These are phyloP conservation scores for Melolontha melolontha DNA, from an alignment of 2,888 invertebrate genomes.

Conservation along the genomic window DNA sequence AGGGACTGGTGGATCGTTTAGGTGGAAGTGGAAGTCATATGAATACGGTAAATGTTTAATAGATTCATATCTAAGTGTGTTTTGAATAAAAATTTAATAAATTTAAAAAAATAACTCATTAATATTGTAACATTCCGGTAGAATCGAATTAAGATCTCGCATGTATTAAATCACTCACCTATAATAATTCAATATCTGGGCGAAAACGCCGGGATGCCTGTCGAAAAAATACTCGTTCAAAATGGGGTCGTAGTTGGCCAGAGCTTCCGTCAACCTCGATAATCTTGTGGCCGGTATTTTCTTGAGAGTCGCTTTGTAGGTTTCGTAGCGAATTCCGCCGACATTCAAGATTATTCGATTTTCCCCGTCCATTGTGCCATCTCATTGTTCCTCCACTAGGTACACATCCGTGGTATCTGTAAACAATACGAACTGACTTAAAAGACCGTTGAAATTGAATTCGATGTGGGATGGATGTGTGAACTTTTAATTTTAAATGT, in stretches of 20 bases:
- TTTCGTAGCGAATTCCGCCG: conserved; percentile 86
- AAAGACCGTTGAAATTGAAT: too few species aligned
- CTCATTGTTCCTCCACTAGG: conserved; percentile 7
- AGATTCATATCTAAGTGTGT: too few species aligned
- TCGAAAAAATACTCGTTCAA: conserved; percentile 91
- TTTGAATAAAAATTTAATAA: too few species aligned
- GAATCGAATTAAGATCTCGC: background rate
- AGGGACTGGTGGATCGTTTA: too few species aligned
- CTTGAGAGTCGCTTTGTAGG: conserved; percentile 85
- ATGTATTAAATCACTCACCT: conserved; percentile 65
- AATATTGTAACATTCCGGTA: too few species aligned
- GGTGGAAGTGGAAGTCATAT: too few species aligned
- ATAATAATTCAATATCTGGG: conserved; percentile 90
- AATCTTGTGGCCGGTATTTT: conserved; percentile 90
- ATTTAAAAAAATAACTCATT: too few species aligned
- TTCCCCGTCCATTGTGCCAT: conserved; percentile 82
- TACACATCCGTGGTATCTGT: conserved; percentile 16
- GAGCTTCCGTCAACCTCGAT: conserved; percentile 84
- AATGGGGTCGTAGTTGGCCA: conserved; percentile 90
- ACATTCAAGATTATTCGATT: conserved; percentile 94
- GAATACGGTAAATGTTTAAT: too few species aligned
- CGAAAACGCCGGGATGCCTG: conserved; percentile 90
- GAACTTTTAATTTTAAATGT: too few species aligned
- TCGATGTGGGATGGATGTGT: too few species aligned
- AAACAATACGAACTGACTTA: background rate